phyloP scores from a whole-genome alignment of 2,113 vertebrate species.

The Pelecanus crispus region DNA sequence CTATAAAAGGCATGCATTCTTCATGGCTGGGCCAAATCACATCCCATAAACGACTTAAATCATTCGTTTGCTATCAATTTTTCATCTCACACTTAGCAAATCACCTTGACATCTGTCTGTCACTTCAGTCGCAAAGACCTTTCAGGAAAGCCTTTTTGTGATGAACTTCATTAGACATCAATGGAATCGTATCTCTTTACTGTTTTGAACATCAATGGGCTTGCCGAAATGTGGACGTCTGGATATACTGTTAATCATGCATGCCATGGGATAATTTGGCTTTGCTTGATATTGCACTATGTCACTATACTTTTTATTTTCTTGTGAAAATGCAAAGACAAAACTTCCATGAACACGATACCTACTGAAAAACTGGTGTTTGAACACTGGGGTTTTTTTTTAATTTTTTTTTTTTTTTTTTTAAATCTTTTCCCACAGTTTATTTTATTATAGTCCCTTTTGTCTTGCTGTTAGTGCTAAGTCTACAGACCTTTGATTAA shows the following conservation, averaged over 20 bases:
- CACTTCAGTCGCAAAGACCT: neutral
- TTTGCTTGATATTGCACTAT: neutral
- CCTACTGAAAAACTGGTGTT: neutral
- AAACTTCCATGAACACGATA: neutral
- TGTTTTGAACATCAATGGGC: neutral
- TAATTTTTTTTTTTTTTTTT: neutral
- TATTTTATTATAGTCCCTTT: neutral
- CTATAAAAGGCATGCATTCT: neutral
- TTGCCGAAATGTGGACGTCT: neutral
- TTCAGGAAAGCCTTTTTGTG: neutral
- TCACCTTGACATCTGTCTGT: conserved; percentile 1
- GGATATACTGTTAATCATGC: neutral
- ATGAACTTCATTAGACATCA: neutral
- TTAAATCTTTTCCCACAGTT: neutral
- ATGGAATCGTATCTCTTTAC: neutral
- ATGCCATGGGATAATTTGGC: neutral
- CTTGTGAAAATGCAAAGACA: neutral
- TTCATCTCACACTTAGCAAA: neutral
- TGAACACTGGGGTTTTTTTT: neutral
- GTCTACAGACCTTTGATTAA: neutral
- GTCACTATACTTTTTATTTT: neutral
- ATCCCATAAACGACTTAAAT: neutral
- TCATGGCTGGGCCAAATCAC: neutral
- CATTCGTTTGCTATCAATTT: neutral
- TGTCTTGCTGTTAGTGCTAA: neutral